Evolutionary conservation across 2,113 vertebrate species (phyloP), one percentile per base, ranked within the genome.

Genomic region (Zosterops lateralis): DNA sequence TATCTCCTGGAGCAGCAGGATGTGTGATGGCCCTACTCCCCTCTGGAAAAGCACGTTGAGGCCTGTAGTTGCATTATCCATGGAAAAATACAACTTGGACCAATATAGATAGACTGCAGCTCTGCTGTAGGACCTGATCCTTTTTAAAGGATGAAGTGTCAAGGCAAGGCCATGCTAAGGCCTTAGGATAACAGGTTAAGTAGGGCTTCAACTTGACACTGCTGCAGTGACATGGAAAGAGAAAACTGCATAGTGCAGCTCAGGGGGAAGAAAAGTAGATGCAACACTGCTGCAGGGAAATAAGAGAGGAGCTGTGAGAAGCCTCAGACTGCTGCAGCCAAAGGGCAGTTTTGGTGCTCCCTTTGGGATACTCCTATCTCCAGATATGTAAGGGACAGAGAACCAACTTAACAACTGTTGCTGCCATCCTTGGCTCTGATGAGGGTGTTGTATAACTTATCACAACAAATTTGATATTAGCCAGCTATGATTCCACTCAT

Each of bases 1-100:
- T 95, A 95, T 95, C 84, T 96, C 38, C 79, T 26, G 44, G 47
- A 80, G 50, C 93, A 90, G 91, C 89, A 95, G 94, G 91, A 86
- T 95, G 78, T 83, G 38, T 60, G 67, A 84, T 91, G 78, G 78
- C 64, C 44, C 40, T 92, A 3, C 24, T 80, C 40, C 82, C 48
- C 81, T 87, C 60, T 92, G 87, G 56, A 92, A 95, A 86, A 91
- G 75, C 31, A 85, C 3, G 3, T 40, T 18, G n/a, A 87, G n/a
- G 78, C 15, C 82, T 88, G 56, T 61, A 90, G 12, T 70, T 53
- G 38, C 84, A 38, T 56, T 93, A 62, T 80, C 81, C 15, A 4
- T 80, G 72, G 91, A 92, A 95, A 96, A 97, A 74, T 92, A 94
- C 70, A 94, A 21, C 28, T 9, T 48, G 40, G 77, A 79, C 71